Conservation (phyloP, 2,113 vertebrate species). For the Dasyprocta punctata region DNA sequence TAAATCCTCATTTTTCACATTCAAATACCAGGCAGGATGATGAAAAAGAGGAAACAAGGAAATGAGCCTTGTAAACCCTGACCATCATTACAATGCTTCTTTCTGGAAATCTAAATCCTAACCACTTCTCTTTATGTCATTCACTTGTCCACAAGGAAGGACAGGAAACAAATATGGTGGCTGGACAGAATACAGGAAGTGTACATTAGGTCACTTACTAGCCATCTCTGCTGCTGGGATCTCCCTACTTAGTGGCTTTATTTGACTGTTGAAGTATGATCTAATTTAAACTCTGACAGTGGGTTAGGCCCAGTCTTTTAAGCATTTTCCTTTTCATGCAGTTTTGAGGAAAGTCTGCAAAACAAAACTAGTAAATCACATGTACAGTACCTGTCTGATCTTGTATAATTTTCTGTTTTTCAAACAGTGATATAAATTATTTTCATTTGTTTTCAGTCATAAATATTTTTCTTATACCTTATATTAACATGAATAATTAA, state of each 20-base stretch:
- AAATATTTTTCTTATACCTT: background rate
- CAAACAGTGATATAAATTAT: slow-evolving; percentile 41
- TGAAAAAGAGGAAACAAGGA: background rate
- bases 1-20: background rate
- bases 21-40: background rate
- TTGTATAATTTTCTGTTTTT: slow-evolving; percentile 10
- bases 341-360: background rate
- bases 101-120: background rate
- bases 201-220: background rate
- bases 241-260: background rate
- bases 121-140: background rate
- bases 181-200: background rate
- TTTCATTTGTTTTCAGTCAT: slow-evolving; percentile 16
- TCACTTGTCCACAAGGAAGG: background rate
- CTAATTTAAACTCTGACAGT: background rate
- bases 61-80: background rate
- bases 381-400: slow-evolving; percentile 28
- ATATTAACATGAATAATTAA: background rate
- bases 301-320: background rate
- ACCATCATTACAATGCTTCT: background rate
- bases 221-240: background rate
- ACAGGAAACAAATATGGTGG: background rate
- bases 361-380: slow-evolving; percentile 39
- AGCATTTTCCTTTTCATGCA: slow-evolving; percentile 44
- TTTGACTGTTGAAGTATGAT: background rate